Evolutionary conservation across 2,113 vertebrate genomes (phyloP), one percentile per base, ranked within the genome.

Genomic region (Cettia cetti): DNA sequence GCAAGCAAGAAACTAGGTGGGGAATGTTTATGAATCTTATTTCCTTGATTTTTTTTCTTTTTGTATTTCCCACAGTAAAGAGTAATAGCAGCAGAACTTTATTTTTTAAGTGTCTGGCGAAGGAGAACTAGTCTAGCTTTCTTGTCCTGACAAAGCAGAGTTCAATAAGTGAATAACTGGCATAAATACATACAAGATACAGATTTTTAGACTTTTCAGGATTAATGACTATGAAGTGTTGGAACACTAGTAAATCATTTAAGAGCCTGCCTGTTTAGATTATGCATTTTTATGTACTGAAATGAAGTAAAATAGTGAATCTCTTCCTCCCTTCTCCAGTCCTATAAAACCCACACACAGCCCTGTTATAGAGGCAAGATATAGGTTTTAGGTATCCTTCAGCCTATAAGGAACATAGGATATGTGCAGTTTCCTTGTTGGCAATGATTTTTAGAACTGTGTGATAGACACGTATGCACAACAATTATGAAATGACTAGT

Each of bases 1-100:
- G 66, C 40, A 63, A 90, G 61, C 71, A 53, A 88, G 61, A 95
- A 92, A 78, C 70, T 47, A 74, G 39, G 35, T n/a, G 39, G 42
- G 82, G 39, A 37, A 66, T 78, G 33, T 88, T 94, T 86, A 86
- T 33, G 83, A 54, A 90, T 81, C 27, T 59, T 50, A 72, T 66
- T 95, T 91, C 63, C 54, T 85, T 86, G 16, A n/a, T 65, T 94
- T 90, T 31, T 90, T 19, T 88, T 66, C 22, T 12, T 2, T 88
- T 86, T 69, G 39, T 14, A 72, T 77, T 85, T 85, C 57, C 39
- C 44, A 88, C 50, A 91, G 45, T 42, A 86, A 91, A 82, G 22
- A 64, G 27, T 24, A 90, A 59, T 11, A 82, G 65, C 47, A 80
- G 60, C 50, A 88, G 50, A 66, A 82, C 45, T 88, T 60, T 24